Conservation (phyloP, 2,113 vertebrate genomes). For the Peromyscus leucopus region DNA sequence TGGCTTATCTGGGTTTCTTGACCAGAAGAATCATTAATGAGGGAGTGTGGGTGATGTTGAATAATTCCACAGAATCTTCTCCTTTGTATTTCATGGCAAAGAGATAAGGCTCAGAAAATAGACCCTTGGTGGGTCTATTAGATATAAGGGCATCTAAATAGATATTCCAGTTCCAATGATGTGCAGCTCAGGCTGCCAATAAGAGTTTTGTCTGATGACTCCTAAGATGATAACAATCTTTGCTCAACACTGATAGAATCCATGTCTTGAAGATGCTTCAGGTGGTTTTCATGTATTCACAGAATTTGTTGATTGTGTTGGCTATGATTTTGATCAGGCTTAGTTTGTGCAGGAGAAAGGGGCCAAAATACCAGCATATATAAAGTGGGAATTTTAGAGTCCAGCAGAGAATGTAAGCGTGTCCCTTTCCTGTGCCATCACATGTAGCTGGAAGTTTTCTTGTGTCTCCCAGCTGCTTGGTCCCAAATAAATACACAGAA, state of each 20-base stretch:
- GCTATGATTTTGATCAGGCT: neutral
- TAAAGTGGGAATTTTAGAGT: neutral
- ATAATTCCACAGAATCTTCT: neutral
- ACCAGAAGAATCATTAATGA: neutral
- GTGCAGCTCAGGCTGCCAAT: neutral
- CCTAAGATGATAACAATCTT: neutral
- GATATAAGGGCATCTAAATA: neutral
- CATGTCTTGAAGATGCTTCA: neutral
- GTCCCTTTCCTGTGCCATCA: neutral
- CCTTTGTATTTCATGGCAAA: conserved; percentile 31
- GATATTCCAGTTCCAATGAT: neutral
- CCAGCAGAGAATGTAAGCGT: neutral
- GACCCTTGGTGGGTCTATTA: neutral
- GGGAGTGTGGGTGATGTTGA: neutral
- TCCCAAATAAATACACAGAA: too few species aligned
- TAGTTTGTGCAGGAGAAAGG: neutral
- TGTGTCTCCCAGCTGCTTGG: too few species aligned
- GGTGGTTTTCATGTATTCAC: neutral
- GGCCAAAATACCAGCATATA: neutral
- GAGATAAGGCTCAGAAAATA: neutral
- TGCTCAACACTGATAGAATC: neutral
- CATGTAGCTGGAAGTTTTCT: too few species aligned
- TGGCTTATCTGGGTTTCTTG: neutral
- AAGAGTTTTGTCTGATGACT: neutral
- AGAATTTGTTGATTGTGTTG: neutral